Percentiles rank a stretch among this genome's conserved stretches.
Evolutionary conservation across 2,113 vertebrate species (phyloP).

Genomic region (Eubucco bourcierii): DNA sequence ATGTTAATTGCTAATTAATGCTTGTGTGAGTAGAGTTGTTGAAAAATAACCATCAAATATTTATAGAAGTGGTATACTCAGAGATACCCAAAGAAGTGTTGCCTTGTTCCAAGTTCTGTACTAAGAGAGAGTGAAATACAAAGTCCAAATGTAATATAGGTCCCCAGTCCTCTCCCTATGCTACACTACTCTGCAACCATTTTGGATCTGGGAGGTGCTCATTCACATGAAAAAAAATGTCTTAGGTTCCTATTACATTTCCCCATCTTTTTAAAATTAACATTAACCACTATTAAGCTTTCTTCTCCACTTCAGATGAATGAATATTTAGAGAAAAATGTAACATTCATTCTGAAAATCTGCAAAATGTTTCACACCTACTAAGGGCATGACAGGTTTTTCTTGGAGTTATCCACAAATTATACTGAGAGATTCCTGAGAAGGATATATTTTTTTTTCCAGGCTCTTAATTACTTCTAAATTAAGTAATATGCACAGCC

Average conservation of each 20-base stretch:
- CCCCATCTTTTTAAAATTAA: neutral
- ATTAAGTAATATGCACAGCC: neutral
- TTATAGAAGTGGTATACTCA: conserved; percentile 3
- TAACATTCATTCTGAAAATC: neutral
- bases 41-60: conserved; percentile 58
- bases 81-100: neutral
- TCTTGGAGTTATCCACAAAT: neutral
- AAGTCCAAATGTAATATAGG: neutral
- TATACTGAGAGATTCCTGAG: neutral
- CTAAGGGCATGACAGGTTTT: neutral
- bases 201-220: neutral
- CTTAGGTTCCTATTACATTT: neutral
- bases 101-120: neutral
- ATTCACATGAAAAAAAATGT: neutral
- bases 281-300: neutral
- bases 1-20: conserved; percentile 48
- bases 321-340: neutral
- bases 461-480: neutral
- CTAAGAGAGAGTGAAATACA: neutral
- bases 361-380: neutral
- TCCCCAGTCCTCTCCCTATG: neutral
- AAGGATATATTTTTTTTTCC: neutral
- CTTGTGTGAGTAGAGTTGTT: neutral
- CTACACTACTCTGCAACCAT: neutral
- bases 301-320: neutral